Evolutionary conservation across 2,888 invertebrate genomes (phyloP).

Genomic region (Apotomis turbidana): DNA sequence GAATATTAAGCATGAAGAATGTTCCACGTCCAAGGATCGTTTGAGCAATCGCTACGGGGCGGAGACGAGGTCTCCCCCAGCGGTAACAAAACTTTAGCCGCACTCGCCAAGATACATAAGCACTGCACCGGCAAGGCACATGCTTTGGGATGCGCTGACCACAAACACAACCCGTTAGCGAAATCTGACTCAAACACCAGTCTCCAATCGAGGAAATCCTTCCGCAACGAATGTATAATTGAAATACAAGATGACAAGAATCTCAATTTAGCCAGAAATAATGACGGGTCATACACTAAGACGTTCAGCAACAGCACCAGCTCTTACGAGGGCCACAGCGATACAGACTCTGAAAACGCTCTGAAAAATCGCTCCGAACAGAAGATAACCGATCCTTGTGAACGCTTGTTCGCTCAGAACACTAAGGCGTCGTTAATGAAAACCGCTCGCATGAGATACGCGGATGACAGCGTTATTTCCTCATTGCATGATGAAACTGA

Average conservation of each 20-base stretch:
- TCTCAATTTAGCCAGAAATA: slow-evolving; percentile 58
- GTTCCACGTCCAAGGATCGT: slow-evolving; percentile 82
- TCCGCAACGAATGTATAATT: slow-evolving; percentile 72
- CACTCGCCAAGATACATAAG: slow-evolving; percentile 85
- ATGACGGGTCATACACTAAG: slow-evolving; percentile 69
- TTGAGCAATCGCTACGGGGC: slow-evolving; percentile 84
- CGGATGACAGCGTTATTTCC: slow-evolving; percentile 75
- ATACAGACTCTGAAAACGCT: slow-evolving; percentile 86
- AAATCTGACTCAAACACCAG: slow-evolving; percentile 79
- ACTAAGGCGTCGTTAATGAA: slow-evolving; percentile 85
- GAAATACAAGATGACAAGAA: slow-evolving; percentile 72
- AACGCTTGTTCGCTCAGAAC: slow-evolving; percentile 81
- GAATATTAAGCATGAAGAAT: slow-evolving; percentile 64
- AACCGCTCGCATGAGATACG: slow-evolving; percentile 84
- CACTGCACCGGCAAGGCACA: slow-evolving; percentile 91
- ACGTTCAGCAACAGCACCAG: slow-evolving; percentile 85
- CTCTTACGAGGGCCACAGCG: slow-evolving; percentile 86
- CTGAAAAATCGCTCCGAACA: slow-evolving; percentile 66
- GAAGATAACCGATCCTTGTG: slow-evolving; percentile 72
- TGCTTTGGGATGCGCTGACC: slow-evolving; percentile 87
- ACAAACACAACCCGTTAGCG: slow-evolving; percentile 71
- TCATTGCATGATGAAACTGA: slow-evolving; percentile 73
- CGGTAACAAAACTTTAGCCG: slow-evolving; percentile 79
- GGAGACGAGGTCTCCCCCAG: slow-evolving; percentile 76
- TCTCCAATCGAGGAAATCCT: slow-evolving; percentile 74